A percentile compares a stretch with the other conserved stretches of the same genome.
These are phyloP conservation scores for Corythoichthys intestinalis DNA, from an alignment of 2,113 vertebrate species.

Conservation along the genomic window DNA sequence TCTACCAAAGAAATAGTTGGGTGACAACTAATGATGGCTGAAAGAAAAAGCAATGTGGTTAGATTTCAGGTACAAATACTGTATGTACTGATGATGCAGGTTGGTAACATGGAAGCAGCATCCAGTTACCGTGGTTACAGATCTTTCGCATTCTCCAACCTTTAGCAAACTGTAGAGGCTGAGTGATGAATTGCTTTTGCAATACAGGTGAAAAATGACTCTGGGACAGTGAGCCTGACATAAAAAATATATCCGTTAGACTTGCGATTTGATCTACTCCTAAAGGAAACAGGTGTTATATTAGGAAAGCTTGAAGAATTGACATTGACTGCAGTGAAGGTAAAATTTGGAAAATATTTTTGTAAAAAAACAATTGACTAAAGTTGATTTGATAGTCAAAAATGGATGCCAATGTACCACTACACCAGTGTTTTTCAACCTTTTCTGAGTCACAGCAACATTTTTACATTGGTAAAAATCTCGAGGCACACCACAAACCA, in stretches of 20 bases:
- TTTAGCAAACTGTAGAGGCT: background rate
- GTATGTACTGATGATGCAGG: slow-evolving; percentile 12
- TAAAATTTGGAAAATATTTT: no score
- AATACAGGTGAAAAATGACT: background rate
- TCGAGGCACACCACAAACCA: no score
- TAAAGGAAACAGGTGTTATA: background rate
- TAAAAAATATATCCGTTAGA: background rate
- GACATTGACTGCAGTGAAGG: background rate
- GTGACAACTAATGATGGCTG: background rate
- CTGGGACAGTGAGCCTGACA: background rate
- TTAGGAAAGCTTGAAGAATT: background rate
- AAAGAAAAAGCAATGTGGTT: background rate
- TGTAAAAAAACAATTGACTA: no score
- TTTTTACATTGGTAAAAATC: no score
- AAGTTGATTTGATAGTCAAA: no score
- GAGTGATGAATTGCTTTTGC: background rate
- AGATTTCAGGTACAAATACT: background rate
- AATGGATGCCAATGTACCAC: no score
- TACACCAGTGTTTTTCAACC: no score
- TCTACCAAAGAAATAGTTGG: background rate
- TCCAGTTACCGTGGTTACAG: slow-evolving; percentile 49
- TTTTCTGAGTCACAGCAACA: no score
- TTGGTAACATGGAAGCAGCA: slow-evolving; percentile 44
- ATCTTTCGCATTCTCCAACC: background rate
- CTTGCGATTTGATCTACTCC: background rate